Base-by-base conservation (phyloP, 1,140 invertebrate species). In the Papilio glaucus region DNA sequence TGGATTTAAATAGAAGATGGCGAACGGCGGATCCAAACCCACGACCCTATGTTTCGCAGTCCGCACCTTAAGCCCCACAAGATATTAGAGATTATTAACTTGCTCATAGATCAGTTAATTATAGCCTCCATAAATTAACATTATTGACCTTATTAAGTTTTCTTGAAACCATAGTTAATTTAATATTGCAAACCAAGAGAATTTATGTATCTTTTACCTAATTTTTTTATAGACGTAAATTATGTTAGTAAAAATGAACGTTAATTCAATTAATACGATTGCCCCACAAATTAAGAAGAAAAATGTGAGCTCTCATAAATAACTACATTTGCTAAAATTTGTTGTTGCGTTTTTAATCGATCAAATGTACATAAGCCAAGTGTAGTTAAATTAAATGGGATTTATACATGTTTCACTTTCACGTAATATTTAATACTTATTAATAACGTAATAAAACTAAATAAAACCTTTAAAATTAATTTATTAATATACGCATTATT, bases 211-310 rank as follows among this genome's bases (percentile, higher is more conserved):
- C 21, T 24, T 53, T 26, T 12, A 9, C 49, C 24, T 0, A 53
- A 53, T 5, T 53, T 53, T 9, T 9, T 45, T n/a, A 8, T 53
- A 53, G 10, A 12, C 62, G 62, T 65, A 15, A 65, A 39, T 65
- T 41, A 65, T 65, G 49, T 21, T 39, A 65, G 4, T 65, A 24
- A 65, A 65, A 65, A 41, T 65, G 37, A 21, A 41, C 37, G 37
- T 53, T 4, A 29, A 61, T 63, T 39, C 15, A 65, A 65, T 65
- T 65, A 65, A 65, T 39, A 65, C n/a, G 61, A 13, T 63, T 21
- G 15, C 9, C 41, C 42, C 41, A 29, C 24, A 53, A 69, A 69
- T 45, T 68, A 12, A n/a, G 21, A 41, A 18, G 38, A 42, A 68
- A n/a, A 68, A 45, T 13, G 26, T 3, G 13, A 18, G 13, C 65